Evolutionary conservation across 2,113 vertebrate genomes (phyloP), one percentile per base, ranked within the genome.

Genomic region (Sinocyclocheilus anophthalmus): DNA sequence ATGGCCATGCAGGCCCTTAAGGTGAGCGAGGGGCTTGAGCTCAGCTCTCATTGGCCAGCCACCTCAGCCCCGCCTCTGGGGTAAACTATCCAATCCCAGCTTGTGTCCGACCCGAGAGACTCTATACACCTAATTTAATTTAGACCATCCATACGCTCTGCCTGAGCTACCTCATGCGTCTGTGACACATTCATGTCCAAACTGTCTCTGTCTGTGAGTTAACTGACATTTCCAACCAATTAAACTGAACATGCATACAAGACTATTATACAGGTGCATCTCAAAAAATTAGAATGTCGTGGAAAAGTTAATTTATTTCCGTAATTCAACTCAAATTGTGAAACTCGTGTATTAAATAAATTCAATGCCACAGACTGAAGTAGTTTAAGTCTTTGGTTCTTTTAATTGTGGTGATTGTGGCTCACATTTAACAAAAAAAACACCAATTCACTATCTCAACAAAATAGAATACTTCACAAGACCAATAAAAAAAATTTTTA

Each of bases 1-100:
- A 92, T 93, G 95, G 81, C 95, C 91, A 59, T 97, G 94, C 81
- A 83, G 81, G 81, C 81, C 12, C 8, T 83, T 4, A 72, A 72
- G 76, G 55, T 72, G 67, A 72, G 85, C 87, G 76, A 85, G 81
- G 69, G 87, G 81, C 81, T 88, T 70, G 81, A 84, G 87, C 81
- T 85, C 85, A 76, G 69, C 45, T 81, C 76, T 86, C 76, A 80
- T 48, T 88, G 87, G 87, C 39, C 57, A 67, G 69, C 76, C 84
- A 61, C 65, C 81, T 86, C 81, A 33, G 84, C 84, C 76, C 84
- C 76, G 45, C 87, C 76, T 42, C 81, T 88, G 63, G 84, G 55
- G 81, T 88, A 86, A 80, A 30, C 67, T 76, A 37, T 57, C 78
- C 30, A 57, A 30, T 55, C 8, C 50, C 84, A 70, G 39, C 78